A percentile compares a stretch with the other conserved stretches of the same genome.
Evolutionary conservation across 2,797 vertebrate genomes (phyloP).

Genomic region (Spea hammondii): DNA sequence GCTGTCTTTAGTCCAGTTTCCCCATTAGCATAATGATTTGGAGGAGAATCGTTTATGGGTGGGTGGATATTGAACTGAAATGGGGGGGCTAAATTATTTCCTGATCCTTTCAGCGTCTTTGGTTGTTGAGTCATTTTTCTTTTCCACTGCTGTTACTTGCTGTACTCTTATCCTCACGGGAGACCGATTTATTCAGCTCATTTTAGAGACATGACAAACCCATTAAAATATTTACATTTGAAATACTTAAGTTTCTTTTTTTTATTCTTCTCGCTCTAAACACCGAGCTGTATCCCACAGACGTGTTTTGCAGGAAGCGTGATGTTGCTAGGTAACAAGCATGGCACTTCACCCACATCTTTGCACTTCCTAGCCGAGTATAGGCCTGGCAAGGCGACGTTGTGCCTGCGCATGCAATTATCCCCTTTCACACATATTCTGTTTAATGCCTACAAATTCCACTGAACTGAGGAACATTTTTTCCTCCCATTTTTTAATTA

Average conservation of each 20-base stretch:
- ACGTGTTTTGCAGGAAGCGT: not conserved
- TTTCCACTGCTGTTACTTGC: no score
- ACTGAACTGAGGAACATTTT: not conserved
- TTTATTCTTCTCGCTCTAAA: no score
- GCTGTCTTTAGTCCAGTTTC: not conserved
- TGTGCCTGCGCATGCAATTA: not conserved
- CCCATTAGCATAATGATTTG: not conserved
- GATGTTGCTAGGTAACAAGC: slow-evolving; percentile 18
- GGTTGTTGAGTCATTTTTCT: not conserved
- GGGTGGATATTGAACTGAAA: not conserved
- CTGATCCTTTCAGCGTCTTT: not conserved
- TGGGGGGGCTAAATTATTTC: not conserved
- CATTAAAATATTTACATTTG: no score
- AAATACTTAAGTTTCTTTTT: no score
- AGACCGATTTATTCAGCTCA: no score
- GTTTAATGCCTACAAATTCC: not conserved
- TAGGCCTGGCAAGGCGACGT: not conserved
- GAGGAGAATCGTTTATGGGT: not conserved
- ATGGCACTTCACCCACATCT: not conserved
- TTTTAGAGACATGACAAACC: no score
- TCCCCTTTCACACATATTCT: not conserved
- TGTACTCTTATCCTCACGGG: no score
- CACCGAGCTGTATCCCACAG: no score
- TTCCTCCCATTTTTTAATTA: no score
- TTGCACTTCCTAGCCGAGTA: not conserved